These are phyloP conservation scores for Agrilus planipennis DNA, from an alignment of 1,140 invertebrate species.

Conservation along the genomic window DNA sequence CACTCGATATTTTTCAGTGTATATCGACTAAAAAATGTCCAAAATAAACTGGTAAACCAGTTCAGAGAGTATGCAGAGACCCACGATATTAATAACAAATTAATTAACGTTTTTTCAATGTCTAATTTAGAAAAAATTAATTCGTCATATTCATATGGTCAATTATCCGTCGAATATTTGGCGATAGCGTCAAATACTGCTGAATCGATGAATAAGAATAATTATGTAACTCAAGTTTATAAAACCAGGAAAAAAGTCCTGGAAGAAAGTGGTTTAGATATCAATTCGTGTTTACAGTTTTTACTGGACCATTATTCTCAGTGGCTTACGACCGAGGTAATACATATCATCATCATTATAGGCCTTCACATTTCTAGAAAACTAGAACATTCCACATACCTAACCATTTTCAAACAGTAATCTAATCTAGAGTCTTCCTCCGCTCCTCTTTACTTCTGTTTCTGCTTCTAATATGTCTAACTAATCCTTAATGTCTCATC, in stretches of 20 bases:
- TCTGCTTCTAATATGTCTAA: too few species aligned
- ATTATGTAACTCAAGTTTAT: conserved; percentile 27
- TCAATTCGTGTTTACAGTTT: conserved; percentile 79
- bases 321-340: conserved; percentile 48
- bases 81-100: conserved; percentile 7
- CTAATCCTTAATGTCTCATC: too few species aligned
- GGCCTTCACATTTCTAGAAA: too few species aligned
- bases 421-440: too few species aligned
- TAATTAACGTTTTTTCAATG: conserved; percentile 26
- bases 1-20: conserved; percentile 20
- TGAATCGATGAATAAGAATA: conserved; percentile 23
- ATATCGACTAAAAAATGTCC: conserved; percentile 22
- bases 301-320: conserved; percentile 69
- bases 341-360: too few species aligned
- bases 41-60: conserved; percentile 19
- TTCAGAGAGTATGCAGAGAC: conserved; percentile 15
- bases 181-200: conserved; percentile 15
- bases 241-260: conserved; percentile 29
- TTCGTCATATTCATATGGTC: conserved; percentile 39
- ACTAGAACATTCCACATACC: too few species aligned
- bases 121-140: conserved; percentile 26
- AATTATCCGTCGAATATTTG: conserved; percentile 34
- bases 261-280: conserved; percentile 51
- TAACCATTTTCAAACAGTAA: too few species aligned
- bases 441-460: too few species aligned